Percentiles rank a stretch among this genome's conserved stretches.
These are phyloP conservation scores for Drosophila nr. fundita DNA, from an alignment of 2,888 invertebrate species.

Conservation along the genomic window DNA sequence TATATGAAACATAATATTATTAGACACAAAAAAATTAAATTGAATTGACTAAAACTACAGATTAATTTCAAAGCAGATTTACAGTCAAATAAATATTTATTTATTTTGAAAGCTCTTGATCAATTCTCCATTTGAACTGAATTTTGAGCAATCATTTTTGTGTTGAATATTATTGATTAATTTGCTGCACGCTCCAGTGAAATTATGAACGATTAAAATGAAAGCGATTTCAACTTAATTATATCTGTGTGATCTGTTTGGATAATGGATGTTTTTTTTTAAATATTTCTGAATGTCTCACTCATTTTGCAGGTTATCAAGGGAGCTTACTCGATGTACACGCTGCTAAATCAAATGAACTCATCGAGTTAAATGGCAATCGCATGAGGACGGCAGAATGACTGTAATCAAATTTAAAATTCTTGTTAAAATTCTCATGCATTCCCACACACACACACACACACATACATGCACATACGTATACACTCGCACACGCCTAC, in stretches of 20 bases:
- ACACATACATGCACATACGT: background rate
- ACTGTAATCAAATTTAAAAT: conserved; percentile 42
- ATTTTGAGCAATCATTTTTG: background rate
- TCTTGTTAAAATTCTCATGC: conserved; percentile 16
- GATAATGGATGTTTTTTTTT: background rate
- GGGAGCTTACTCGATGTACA: conserved; percentile 75
- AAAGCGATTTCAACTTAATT: conserved; percentile 1
- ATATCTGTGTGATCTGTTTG: background rate
- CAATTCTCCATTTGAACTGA: background rate
- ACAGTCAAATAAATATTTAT: background rate
- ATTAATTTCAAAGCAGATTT: background rate
- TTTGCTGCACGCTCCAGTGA: background rate
- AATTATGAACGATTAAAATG: background rate
- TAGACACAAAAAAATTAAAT: too few species aligned
- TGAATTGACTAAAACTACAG: too few species aligned
- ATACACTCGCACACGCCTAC: background rate
- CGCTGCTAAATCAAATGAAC: conserved; percentile 62
- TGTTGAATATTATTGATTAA: background rate
- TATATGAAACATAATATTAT: too few species aligned
- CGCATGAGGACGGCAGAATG: conserved; percentile 1
- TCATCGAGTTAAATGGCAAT: conserved; percentile 23
- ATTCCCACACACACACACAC: background rate
- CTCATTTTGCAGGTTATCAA: conserved; percentile 71
- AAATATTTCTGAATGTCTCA: background rate
- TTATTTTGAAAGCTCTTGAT: background rate